phyloP scores from a whole-genome alignment of 2,888 invertebrate genomes.

The Yponomeuta plumbellus region DNA sequence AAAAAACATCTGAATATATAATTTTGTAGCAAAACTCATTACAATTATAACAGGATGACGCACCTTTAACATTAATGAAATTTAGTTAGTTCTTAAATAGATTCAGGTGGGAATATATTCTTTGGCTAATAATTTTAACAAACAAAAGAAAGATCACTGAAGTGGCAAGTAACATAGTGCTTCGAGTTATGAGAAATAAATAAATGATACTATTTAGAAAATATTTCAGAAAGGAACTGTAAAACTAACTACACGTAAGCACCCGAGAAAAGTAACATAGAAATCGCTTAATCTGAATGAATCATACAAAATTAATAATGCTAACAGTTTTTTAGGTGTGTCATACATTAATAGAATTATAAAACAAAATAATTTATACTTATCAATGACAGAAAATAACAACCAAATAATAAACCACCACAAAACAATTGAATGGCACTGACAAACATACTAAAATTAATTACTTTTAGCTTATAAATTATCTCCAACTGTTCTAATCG shows the following conservation, averaged over 20 bases:
- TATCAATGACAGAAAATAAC: not conserved
- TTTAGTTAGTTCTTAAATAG: not conserved
- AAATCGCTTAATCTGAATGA: too few species aligned
- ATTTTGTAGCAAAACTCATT: too few species aligned
- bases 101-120: not conserved
- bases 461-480: not conserved
- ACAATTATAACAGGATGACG: too few species aligned
- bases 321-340: too few species aligned
- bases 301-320: too few species aligned
- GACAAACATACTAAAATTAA: not conserved
- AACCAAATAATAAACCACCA: conserved; percentile 2
- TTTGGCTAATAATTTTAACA: not conserved
- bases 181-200: not conserved
- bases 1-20: too few species aligned
- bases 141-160: not conserved
- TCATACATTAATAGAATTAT: not conserved
- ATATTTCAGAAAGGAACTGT: too few species aligned
- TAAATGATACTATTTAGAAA: not conserved
- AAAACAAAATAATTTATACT: not conserved
- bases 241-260: too few species aligned
- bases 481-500: not conserved
- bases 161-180: not conserved
- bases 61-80: not conserved
- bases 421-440: conserved; percentile 9
- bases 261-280: too few species aligned